These are phyloP conservation scores for Amblyjoppa proteus DNA, from an alignment of 2,888 invertebrate species.

Conservation along the genomic window DNA sequence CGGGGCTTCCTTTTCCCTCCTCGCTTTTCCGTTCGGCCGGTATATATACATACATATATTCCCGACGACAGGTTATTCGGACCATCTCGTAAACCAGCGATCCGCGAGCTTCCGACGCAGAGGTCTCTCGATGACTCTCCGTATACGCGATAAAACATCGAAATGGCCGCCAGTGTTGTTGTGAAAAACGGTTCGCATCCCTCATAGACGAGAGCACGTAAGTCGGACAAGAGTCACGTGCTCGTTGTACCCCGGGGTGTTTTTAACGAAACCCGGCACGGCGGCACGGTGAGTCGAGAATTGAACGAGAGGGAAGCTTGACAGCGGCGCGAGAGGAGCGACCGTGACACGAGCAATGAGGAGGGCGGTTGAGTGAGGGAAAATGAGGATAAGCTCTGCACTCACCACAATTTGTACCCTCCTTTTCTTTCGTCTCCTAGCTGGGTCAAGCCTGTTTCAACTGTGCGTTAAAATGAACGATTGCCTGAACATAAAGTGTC, in stretches of 20 bases:
- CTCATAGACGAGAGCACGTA: constrained; percentile 1
- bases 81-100: constrained; percentile 31
- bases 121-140: not conserved
- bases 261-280: not conserved
- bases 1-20: not conserved
- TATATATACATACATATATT: not conserved
- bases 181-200: not conserved
- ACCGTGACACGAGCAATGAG: not conserved
- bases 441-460: constrained; percentile 46
- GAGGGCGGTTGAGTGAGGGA: not conserved
- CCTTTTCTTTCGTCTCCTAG: not conserved
- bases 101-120: not conserved
- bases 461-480: constrained; percentile 64
- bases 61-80: not conserved
- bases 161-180: not conserved
- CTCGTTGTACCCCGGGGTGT: constrained; percentile 24
- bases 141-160: constrained; percentile 4
- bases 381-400: constrained; percentile 10
- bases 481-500: constrained; percentile 50
- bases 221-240: constrained; percentile 28
- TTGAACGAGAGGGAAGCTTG: not conserved
- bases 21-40: constrained; percentile 11
- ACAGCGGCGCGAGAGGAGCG: not conserved
- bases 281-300: not conserved
- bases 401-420: constrained; percentile 16